Conservation (phyloP, 2,797 vertebrate genomes). For the Paramormyrops hopkinsi region DNA sequence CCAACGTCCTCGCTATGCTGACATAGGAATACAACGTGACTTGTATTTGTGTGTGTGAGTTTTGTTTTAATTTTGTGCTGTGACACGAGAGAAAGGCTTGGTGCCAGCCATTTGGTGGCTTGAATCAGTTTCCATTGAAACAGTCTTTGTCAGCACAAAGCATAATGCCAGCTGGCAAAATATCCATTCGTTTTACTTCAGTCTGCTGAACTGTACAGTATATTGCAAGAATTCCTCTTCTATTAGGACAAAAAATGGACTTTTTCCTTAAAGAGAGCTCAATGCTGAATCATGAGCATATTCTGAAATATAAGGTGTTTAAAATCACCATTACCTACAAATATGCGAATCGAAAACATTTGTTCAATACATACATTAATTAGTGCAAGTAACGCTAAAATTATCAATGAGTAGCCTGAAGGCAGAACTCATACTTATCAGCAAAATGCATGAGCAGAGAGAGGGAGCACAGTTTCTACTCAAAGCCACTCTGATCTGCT, state of each 20-base stretch:
- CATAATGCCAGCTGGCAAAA: constrained; percentile 36
- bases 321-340: background rate
- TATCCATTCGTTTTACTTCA: constrained; percentile 33
- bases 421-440: background rate
- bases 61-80: background rate
- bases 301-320: background rate
- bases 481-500: background rate
- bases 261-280: background rate
- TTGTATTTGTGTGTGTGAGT: background rate
- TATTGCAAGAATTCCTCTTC: constrained; percentile 2
- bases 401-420: constrained; percentile 5
- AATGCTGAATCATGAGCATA: background rate
- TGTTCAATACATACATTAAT: background rate
- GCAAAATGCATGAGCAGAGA: background rate
- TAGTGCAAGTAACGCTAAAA: background rate
- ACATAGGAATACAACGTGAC: background rate
- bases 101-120: constrained; percentile 39
- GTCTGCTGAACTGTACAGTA: constrained; percentile 19
- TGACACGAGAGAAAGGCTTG: background rate
- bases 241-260: background rate
- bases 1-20: background rate
- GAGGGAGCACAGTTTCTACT: background rate
- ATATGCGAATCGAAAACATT: background rate
- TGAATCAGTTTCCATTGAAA: constrained; percentile 43
- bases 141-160: constrained; percentile 54